Evolutionary conservation across 2,113 vertebrate species (phyloP).

Genomic region (Piprites chloris): DNA sequence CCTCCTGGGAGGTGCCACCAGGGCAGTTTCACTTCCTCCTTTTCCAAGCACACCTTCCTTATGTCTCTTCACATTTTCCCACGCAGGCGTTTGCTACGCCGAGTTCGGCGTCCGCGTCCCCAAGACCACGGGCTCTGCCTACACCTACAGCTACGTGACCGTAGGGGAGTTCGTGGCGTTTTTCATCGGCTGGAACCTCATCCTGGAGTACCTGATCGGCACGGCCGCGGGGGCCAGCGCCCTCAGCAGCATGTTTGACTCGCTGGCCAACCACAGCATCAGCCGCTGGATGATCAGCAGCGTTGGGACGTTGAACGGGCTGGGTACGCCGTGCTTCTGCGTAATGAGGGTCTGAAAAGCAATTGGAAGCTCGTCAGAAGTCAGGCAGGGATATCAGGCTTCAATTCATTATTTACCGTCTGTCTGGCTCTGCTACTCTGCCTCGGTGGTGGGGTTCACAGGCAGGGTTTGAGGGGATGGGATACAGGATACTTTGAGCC

Average conservation of each 20-base stretch:
- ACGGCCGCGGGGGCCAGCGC: slow-evolving; percentile 92
- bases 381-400: background rate
- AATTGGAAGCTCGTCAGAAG: background rate
- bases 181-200: slow-evolving; percentile 97
- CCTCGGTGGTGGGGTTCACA: background rate
- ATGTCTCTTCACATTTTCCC: rapidly evolving
- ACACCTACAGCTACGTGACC: slow-evolving; percentile 98
- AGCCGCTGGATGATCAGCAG: slow-evolving; percentile 89
- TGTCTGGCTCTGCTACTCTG: background rate
- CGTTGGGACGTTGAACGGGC: slow-evolving; percentile 87
- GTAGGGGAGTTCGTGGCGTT: slow-evolving; percentile 96
- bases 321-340: slow-evolving; percentile 71
- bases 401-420: background rate
- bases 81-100: slow-evolving; percentile 91
- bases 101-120: slow-evolving; percentile 96
- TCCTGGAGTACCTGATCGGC: slow-evolving; percentile 97
- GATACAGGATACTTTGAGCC: rapidly evolving
- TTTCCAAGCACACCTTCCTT: background rate
- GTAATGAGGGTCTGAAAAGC: background rate
- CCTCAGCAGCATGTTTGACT: slow-evolving; percentile 98
- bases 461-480: rapidly evolving
- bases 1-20: background rate
- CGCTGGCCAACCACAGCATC: slow-evolving; percentile 95
- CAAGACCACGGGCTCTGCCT: slow-evolving; percentile 95
- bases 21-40: background rate